Evolutionary conservation across 92 coral and sea anemone species (phyloP), one percentile per base, ranked within the genome.

Genomic region (Parazoanthus swiftii): DNA sequence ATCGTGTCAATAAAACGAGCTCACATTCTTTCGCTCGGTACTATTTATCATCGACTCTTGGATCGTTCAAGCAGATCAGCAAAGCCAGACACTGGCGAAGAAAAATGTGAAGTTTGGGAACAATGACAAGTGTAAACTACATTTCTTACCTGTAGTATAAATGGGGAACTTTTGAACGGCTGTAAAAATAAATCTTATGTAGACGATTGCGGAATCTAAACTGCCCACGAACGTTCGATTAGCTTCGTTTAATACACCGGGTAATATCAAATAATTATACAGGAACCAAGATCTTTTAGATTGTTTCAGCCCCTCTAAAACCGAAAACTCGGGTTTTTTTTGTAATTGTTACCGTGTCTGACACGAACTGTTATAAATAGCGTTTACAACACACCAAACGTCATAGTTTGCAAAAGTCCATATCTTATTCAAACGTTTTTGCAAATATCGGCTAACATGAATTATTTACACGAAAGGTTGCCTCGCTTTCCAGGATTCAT

Each of bases 151-250:
- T 2, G 29, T 35, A 9, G 15, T 8, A 29, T 29, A 26, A 56
- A 20, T 21, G 50, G 68, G 43, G 14, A 80, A 59, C 71, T 29
- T 80, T 56, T 25, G 70, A 63, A 25, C 66, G 18, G 48, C 42
- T 54, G 68, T 35, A 80, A 80, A 58, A 80, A 80, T 56, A 80
- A 59, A 59, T 58, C 11, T 26, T 15, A 58, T 36, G 8, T 33
- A 15, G 48, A 63, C 70, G 70, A 63, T 37, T 74, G 70, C 85
- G 85, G 85, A 80, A 80, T 42, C 72, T 84, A 44, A 43, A 4
- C 8, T 3, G 42, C 26, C 39, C 59, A 43, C 26, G 78, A 26
- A 7, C 23, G 74, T 50, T 70, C 59, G 78, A 70, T 66, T 70
- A 51, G n/a, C 29, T 5, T 70, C 35, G 71, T 16, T 29, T 29